A percentile compares a stretch with the other conserved stretches of the same genome.
Conservation (phyloP, 2,888 invertebrate genomes). For the Clanis bilineata region DNA sequence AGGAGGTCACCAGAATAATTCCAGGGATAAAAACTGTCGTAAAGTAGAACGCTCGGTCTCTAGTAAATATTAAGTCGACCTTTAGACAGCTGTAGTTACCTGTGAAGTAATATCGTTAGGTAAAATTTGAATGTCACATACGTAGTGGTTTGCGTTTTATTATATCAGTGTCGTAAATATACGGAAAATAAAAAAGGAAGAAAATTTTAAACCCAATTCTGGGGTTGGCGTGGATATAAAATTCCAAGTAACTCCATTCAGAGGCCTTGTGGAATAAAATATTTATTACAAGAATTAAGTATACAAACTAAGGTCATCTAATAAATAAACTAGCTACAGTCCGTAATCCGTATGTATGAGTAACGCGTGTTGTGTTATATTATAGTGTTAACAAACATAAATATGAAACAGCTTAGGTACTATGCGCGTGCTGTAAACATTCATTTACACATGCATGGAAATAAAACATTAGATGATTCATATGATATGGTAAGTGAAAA, state of each 20-base stretch:
- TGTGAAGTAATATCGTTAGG: slow-evolving; percentile 77
- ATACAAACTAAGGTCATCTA: slow-evolving; percentile 53
- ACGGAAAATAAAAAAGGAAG: slow-evolving; percentile 43
- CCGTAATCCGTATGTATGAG: slow-evolving; percentile 77
- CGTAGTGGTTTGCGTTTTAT: slow-evolving; percentile 23
- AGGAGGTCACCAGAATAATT: slow-evolving; percentile 93
- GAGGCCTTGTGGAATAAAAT: slow-evolving; percentile 73
- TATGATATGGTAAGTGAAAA: slow-evolving; percentile 45
- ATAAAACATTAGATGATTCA: slow-evolving; percentile 47
- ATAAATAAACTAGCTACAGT: slow-evolving; percentile 60
- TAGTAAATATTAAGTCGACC: slow-evolving; percentile 92
- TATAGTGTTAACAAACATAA: slow-evolving; percentile 52
- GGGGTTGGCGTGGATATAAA: slow-evolving; percentile 48
- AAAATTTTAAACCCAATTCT: slow-evolving; percentile 41
- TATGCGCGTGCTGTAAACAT: slow-evolving; percentile 59
- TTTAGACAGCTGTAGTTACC: slow-evolving; percentile 95
- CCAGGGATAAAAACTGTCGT: slow-evolving; percentile 95
- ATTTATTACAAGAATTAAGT: slow-evolving; percentile 51
- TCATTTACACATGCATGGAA: slow-evolving; percentile 57
- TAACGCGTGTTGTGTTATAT: slow-evolving; percentile 77
- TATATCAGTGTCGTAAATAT: slow-evolving; percentile 33
- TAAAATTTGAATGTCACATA: slow-evolving; percentile 49
- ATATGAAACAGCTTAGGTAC: slow-evolving; percentile 42
- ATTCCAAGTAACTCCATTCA: slow-evolving; percentile 82
- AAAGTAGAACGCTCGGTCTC: slow-evolving; percentile 95